A percentile compares a stretch with the other conserved stretches of the same genome.
phyloP scores from a whole-genome alignment of 2,113 vertebrate genomes.

The Boleophthalmus pectinirostris region DNA sequence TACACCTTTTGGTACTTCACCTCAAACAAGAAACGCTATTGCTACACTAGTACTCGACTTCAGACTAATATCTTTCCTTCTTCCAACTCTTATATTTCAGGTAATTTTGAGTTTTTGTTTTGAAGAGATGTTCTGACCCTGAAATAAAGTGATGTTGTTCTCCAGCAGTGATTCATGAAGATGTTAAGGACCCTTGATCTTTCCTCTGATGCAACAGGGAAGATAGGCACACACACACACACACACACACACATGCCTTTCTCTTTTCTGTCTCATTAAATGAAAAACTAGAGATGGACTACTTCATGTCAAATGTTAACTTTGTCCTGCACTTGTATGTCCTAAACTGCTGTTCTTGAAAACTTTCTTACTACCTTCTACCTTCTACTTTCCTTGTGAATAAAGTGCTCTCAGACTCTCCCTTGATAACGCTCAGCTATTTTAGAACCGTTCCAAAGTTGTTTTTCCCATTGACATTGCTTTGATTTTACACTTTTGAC shows the following conservation, averaged over 20 bases:
- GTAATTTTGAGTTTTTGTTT: not conserved
- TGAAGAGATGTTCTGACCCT: not conserved
- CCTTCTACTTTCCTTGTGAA: not conserved
- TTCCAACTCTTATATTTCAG: too few species aligned
- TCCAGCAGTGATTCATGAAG: not conserved
- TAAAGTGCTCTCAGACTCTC: not conserved
- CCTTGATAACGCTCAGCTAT: not conserved
- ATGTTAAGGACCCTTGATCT: not conserved
- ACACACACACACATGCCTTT: not conserved
- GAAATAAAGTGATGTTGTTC: not conserved
- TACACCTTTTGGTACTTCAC: too few species aligned
- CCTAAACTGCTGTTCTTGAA: not conserved
- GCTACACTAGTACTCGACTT: too few species aligned
- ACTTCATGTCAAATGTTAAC: not conserved
- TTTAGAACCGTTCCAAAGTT: conserved; percentile 6
- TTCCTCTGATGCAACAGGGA: not conserved
- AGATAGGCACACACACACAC: not conserved
- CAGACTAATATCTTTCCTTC: too few species aligned
- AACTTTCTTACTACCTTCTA: not conserved
- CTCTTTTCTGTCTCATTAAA: not conserved
- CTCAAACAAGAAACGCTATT: too few species aligned
- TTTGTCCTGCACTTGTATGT: not conserved
- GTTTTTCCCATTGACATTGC: conserved; percentile 14
- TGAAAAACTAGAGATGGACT: not conserved
- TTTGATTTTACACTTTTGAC: conserved; percentile 15